Evolutionary conservation across 2,113 vertebrate genomes (phyloP).

Genomic region (Aegithalos caudatus): DNA sequence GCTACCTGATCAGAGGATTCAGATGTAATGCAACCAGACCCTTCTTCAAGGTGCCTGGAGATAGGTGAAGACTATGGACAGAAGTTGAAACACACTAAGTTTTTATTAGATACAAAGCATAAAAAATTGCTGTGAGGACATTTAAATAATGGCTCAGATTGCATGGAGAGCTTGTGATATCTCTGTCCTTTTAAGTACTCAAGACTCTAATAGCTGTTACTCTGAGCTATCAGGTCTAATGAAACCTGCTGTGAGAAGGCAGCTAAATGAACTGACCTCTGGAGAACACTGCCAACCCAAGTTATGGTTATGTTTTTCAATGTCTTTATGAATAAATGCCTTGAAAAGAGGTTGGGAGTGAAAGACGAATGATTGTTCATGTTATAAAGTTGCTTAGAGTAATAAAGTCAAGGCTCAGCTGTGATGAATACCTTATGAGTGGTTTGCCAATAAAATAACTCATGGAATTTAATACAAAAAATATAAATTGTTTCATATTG

Average conservation of each 20-base stretch:
- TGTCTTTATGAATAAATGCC: background rate
- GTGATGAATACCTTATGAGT: background rate
- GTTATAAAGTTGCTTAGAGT: background rate
- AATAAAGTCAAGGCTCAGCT: background rate
- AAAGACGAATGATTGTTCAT: background rate
- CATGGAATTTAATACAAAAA: background rate
- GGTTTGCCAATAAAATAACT: background rate
- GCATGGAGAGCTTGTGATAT: background rate
- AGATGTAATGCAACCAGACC: background rate
- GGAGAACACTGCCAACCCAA: background rate
- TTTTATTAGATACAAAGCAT: background rate
- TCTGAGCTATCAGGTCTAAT: background rate
- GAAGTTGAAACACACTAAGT: background rate
- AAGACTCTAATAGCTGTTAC: background rate
- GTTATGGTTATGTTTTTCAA: background rate
- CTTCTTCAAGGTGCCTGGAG: background rate
- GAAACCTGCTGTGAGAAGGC: background rate
- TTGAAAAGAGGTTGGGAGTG: background rate
- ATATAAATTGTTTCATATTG: background rate
- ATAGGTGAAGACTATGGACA: background rate
- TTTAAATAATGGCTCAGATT: background rate
- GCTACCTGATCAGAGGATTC: background rate
- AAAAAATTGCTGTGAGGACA: background rate
- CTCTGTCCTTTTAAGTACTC: background rate
- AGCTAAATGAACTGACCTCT: background rate